Evolutionary conservation across 2,888 invertebrate genomes (phyloP), one percentile per base, ranked within the genome.

Genomic region (Cephonodes hylas): DNA sequence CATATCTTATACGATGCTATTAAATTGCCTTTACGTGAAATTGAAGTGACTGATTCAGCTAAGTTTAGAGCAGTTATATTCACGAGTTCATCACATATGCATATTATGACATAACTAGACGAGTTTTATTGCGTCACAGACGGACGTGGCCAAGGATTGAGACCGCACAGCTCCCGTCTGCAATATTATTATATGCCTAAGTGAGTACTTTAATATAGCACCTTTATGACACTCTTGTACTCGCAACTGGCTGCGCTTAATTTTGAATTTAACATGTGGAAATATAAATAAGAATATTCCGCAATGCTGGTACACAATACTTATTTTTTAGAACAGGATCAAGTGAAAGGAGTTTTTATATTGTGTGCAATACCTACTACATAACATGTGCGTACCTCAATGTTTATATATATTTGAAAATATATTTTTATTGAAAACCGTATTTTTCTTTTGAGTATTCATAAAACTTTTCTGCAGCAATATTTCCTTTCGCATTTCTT

Each of bases 81-180:
- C 72, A 71, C 68, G 74, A 80, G 81, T 85, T 81, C 84, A 86
- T 87, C 86, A 83, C 84, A 86, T 84, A 88, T 90, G 88, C 87
- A 87, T 86, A 88, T 88, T 86, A 89, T 85, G 84, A 81, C 80
- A 87, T 84, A 87, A 88, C 82, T 79, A 77, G 80, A 81, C 80
- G 74, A 75, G 77, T 86, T 90, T 89, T 90, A 90, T 89, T 90
- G 85, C 89, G 61, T 65, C 77, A 72, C 84, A 82, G 86, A 85
- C 88, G 80, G 86, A 88, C 85, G 85, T 81, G 82, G 83, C 83
- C 81, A 81, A 81, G 85, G 81, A 85, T 85, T 83, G 81, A 79
- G 67, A 69, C 69, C 68, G 75, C 73, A 67, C 74, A 69, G 67
- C 70, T 71, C 74, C 65, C 76, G 72, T 75, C 76, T 73, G 77